Evolutionary conservation across 2,113 vertebrate genomes (phyloP).

Genomic region (Nematolebias whitei): DNA sequence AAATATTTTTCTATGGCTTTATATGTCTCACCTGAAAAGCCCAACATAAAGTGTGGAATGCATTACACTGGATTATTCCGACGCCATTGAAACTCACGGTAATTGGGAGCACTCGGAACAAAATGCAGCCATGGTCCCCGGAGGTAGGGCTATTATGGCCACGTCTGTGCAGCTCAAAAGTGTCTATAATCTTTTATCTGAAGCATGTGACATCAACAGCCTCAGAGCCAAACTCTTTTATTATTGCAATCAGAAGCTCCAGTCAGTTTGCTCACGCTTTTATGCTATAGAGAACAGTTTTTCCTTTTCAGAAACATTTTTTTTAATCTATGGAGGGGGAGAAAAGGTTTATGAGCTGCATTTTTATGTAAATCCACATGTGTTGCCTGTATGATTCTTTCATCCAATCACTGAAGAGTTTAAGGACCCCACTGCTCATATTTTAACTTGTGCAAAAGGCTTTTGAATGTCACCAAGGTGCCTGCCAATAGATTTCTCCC

Average conservation of each 20-base stretch:
- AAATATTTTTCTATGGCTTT: slow-evolving; percentile 36
- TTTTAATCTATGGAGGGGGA: neutral
- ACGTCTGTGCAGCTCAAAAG: slow-evolving; percentile 61
- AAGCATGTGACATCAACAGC: slow-evolving; percentile 63
- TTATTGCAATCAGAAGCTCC: slow-evolving; percentile 60
- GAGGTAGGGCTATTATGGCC: slow-evolving; percentile 60
- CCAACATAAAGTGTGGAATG: slow-evolving; percentile 24
- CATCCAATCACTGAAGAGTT: neutral
- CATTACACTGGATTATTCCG: slow-evolving; percentile 52
- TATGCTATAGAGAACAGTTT: slow-evolving; percentile 20
- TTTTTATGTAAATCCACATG: neutral
- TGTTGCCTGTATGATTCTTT: neutral
- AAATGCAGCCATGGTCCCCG: slow-evolving; percentile 56
- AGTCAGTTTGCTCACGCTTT: slow-evolving; percentile 42
- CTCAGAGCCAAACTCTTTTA: slow-evolving; percentile 54
- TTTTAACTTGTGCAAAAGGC: slow-evolving; percentile 14
- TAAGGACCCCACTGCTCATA: neutral
- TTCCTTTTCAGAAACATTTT: neutral
- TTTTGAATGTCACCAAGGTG: slow-evolving; percentile 62
- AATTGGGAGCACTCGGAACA: slow-evolving; percentile 63
- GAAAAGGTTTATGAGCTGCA: no score
- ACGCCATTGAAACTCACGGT: slow-evolving; percentile 54
- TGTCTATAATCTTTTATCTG: slow-evolving; percentile 69
- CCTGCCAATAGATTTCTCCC: slow-evolving; percentile 64
- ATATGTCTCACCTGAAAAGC: slow-evolving; percentile 38